Evolutionary conservation across 2,113 vertebrate genomes (phyloP), one percentile per base, ranked within the genome.

Genomic region (Donacobius atricapilla): DNA sequence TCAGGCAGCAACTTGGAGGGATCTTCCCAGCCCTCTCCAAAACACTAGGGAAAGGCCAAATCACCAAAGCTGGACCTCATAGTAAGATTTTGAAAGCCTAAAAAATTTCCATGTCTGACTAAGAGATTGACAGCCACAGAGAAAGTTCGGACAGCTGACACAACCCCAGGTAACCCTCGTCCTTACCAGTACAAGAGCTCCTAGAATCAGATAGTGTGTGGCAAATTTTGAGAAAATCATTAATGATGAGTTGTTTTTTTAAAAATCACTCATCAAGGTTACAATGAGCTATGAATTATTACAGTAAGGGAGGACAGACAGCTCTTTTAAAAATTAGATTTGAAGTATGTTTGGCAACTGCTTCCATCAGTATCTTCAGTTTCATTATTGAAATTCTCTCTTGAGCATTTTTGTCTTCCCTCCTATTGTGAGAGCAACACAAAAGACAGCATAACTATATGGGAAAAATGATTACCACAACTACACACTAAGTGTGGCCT

Each of bases 391-490:
- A 83, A 92, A 89, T 71, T 60, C 88, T 82, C 93, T 94, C 47
- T 61, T 5, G 65, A 81, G 76, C 79, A 78, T 92, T 97, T 95
- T 87, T 95, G 79, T 31, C 83, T 90, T 92, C 69, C 22, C 76
- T 94, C 37, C 86, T 71, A 82, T 81, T 96, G 75, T 71, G 53
- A 93, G 31, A 76, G 21, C 76, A 78, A 87, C 83, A 96, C 92
- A 96, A 95, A 96, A 88, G 91, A 64, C 93, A 96, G 85, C 9
- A 51, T 71, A 96, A 88, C 79, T 68, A 48, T 81, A 83, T 16
- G 81, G 76, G 78, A 80, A 83, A 94, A 96, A 94, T 20, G 23
- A 92, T 83, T 77, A 92, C 83, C 44, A 65, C 60, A 83, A 71
- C 68, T 68, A 78, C 17, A 86, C 85, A 89, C 51, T 40, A 81